Percentiles rank a stretch among this genome's conserved stretches.
These are phyloP conservation scores for Sciurus vulgaris DNA, from an alignment of 2,797 vertebrate genomes.

Conservation along the genomic window DNA sequence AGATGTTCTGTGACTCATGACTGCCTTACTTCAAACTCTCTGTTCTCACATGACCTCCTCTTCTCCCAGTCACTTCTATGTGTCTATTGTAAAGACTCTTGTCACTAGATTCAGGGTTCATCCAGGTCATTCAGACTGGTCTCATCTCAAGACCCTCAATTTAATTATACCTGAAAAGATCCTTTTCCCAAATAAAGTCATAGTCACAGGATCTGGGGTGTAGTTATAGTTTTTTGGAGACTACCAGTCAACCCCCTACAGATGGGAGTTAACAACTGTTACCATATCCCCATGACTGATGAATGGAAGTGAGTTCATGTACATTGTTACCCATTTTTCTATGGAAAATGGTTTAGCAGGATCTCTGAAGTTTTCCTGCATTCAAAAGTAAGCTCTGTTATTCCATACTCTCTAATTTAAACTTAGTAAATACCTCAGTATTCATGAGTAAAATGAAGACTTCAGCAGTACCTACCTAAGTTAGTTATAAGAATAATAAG, in stretches of 20 bases:
- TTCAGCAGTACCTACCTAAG: neutral
- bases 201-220: neutral
- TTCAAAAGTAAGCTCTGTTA: neutral
- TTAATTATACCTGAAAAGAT: neutral
- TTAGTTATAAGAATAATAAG: constrained; percentile 17
- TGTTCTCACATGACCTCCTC: too few species aligned
- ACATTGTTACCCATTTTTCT: neutral
- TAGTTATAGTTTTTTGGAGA: neutral
- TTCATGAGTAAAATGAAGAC: neutral
- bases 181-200: neutral
- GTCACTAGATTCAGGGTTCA: neutral
- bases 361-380: neutral
- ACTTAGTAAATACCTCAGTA: neutral
- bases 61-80: neutral
- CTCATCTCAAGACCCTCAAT: neutral
- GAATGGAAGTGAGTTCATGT: neutral
- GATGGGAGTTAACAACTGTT: neutral
- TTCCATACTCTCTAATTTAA: neutral
- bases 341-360: neutral
- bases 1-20: neutral
- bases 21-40: neutral
- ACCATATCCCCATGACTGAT: neutral
- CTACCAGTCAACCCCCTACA: neutral
- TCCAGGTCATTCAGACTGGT: neutral
- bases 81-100: neutral